Evolutionary conservation across 2,888 invertebrate species (phyloP).

Genomic region (Laothoe populi): DNA sequence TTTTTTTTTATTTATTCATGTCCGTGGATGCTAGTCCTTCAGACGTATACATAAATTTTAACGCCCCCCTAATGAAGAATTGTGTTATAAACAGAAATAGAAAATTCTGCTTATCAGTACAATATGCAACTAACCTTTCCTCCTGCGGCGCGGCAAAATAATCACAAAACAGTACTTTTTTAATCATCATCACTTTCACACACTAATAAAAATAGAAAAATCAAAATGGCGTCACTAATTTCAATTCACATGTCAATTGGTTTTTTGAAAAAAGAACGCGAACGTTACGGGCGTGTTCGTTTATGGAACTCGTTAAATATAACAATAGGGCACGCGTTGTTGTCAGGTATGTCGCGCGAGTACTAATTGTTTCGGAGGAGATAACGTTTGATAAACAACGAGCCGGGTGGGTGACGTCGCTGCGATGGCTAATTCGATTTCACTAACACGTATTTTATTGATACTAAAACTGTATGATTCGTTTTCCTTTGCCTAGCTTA

Average conservation of each 20-base stretch:
- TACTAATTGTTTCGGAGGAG: constrained; percentile 69
- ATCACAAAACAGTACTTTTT: constrained; percentile 62
- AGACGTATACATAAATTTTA: too few species aligned
- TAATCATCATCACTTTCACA: constrained; percentile 46
- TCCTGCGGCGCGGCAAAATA: constrained; percentile 49
- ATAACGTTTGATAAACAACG: constrained; percentile 69
- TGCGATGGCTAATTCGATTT: constrained; percentile 44
- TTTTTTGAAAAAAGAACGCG: constrained; percentile 1
- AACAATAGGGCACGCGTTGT: constrained; percentile 44
- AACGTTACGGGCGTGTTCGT: too few species aligned
- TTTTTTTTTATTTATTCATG: too few species aligned
- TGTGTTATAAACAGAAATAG: not conserved
- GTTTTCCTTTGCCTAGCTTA: too few species aligned
- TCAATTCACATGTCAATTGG: not conserved
- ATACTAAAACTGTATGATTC: too few species aligned
- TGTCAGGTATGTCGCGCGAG: constrained; percentile 55
- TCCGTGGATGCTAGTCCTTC: too few species aligned
- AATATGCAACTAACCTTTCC: constrained; percentile 46
- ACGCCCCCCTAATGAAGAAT: too few species aligned
- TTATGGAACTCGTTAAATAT: not conserved
- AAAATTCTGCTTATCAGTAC: not conserved
- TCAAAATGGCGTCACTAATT: constrained; percentile 16
- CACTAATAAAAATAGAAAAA: constrained; percentile 12
- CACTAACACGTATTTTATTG: constrained; percentile 13
- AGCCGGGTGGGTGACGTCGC: constrained; percentile 28